These are phyloP conservation scores for Drosophila colorata DNA, from an alignment of 2,888 invertebrate species.

Conservation along the genomic window DNA sequence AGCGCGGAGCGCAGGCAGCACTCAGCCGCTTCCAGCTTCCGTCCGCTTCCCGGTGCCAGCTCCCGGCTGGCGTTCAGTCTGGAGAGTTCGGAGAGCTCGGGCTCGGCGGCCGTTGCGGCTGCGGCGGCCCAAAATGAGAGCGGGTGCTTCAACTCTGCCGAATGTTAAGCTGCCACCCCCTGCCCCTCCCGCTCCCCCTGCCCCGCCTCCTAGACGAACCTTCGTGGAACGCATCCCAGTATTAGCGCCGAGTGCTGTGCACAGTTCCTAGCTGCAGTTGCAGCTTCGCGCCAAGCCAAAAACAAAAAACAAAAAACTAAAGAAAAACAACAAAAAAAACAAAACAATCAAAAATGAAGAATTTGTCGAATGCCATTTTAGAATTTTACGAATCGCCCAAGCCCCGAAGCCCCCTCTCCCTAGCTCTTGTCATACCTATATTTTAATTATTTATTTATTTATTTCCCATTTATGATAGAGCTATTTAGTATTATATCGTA, in stretches of 20 bases:
- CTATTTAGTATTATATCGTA: constrained; percentile 39
- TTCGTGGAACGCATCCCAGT: constrained; percentile 35
- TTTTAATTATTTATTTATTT: constrained; percentile 54
- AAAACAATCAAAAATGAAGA: constrained; percentile 22
- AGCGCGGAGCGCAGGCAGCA: constrained; percentile 40
- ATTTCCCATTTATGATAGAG: constrained; percentile 22
- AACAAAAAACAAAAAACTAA: no score
- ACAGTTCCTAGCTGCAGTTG: constrained; percentile 24
- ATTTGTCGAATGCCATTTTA: constrained; percentile 59
- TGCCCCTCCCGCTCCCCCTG: background rate
- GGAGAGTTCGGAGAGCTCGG: constrained; percentile 37
- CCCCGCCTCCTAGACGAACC: no score
- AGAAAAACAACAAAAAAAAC: background rate
- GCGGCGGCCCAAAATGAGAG: constrained; percentile 1
- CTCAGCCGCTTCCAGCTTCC: background rate
- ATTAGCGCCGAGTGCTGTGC: constrained; percentile 43
- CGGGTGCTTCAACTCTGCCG: constrained; percentile 5
- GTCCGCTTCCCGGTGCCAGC: constrained; percentile 3
- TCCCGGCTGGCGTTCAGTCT: constrained; percentile 26
- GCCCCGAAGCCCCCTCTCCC: background rate
- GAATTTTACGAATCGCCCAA: constrained; percentile 31
- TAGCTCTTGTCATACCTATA: constrained; percentile 42
- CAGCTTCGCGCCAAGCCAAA: constrained; percentile 26
- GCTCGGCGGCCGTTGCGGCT: background rate
- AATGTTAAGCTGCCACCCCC: constrained; percentile 1